Base-by-base conservation (phyloP, 2,113 vertebrate genomes). In the Hystrix brachyura region DNA sequence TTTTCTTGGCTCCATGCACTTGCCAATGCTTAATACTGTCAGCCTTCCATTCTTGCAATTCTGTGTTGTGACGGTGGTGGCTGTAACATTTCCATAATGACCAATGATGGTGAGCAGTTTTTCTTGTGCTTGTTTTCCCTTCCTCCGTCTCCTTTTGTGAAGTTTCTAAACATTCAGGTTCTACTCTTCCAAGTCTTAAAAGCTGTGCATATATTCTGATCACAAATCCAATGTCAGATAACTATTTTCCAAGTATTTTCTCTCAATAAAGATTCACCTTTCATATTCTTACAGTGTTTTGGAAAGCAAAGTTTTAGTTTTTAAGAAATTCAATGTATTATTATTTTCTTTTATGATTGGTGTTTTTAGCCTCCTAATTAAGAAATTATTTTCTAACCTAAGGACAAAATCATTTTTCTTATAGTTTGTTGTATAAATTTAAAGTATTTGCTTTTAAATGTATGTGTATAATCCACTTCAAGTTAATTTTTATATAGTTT, bases 401-500 rank as follows among this genome's bases (percentile, higher is more conserved):
- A 92, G 6, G 48, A 65, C 8, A 87, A 7, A 81, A 78, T 80
- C 0, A 5, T 82, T 85, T 67, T 67, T 38, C 29, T 60, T 59
- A 32, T 23, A 27, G 2, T 65, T 59, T 91, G 32, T 48, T 32
- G 43, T 84, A 32, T 38, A 65, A 67, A 38, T 59, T 86, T 64
- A 43, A 5, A 79, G 43, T 13, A 86, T 71, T 65, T 78, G 8
- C 34, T 81, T 11, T 90, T 78, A 90, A 29, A 78, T 57, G 72
- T 71, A 87, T 15, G 57, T 46, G 5, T 57, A 19, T 64, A 85
- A 74, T 27, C 19, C 13, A 89, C 55, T 95, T 88, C 57, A 88
- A 88, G 14, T 87, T 80, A 67, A 76, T 76, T 94, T 96, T 65
- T 84, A 62, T 87, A 62, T 72, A 55, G 1, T 69, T 34, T 53